Conservation (phyloP, 2,113 vertebrate species). For the Morone chrysops region DNA sequence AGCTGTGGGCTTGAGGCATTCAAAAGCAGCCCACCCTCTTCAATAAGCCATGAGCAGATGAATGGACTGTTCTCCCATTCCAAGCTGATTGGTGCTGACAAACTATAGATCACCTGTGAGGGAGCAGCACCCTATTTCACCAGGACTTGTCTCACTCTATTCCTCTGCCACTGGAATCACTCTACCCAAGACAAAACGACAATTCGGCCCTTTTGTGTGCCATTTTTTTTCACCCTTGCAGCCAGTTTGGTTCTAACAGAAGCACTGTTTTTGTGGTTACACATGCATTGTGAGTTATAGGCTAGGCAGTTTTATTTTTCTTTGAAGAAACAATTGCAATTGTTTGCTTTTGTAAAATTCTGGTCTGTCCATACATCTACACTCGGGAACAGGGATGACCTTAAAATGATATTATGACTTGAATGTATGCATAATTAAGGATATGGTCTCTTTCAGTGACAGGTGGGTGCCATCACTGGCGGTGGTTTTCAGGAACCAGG, state of each 20-base stretch:
- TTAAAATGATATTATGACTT: no score
- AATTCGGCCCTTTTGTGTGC: constrained; percentile 55
- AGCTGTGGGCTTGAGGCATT: constrained; percentile 75
- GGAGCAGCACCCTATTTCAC: constrained; percentile 76
- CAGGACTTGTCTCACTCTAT: constrained; percentile 72
- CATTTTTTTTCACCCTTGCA: constrained; percentile 23
- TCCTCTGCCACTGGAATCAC: constrained; percentile 65
- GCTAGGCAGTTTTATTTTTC: background rate
- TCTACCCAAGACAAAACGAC: constrained; percentile 60
- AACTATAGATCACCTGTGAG: constrained; percentile 83
- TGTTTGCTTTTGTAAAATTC: background rate
- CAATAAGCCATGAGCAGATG: constrained; percentile 82
- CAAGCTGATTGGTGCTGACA: constrained; percentile 80
- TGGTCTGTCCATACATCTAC: background rate
- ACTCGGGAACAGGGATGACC: background rate
- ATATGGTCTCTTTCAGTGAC: no score
- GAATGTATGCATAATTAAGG: no score
- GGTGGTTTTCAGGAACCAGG: no score
- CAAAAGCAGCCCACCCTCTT: constrained; percentile 78
- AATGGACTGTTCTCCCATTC: constrained; percentile 80
- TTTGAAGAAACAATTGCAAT: background rate
- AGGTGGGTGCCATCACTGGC: no score
- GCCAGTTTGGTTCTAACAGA: constrained; percentile 29
- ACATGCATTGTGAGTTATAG: background rate
- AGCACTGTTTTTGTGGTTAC: constrained; percentile 25